Base-by-base conservation (phyloP, 2,113 vertebrate genomes). In the Nerophis ophidion region DNA sequence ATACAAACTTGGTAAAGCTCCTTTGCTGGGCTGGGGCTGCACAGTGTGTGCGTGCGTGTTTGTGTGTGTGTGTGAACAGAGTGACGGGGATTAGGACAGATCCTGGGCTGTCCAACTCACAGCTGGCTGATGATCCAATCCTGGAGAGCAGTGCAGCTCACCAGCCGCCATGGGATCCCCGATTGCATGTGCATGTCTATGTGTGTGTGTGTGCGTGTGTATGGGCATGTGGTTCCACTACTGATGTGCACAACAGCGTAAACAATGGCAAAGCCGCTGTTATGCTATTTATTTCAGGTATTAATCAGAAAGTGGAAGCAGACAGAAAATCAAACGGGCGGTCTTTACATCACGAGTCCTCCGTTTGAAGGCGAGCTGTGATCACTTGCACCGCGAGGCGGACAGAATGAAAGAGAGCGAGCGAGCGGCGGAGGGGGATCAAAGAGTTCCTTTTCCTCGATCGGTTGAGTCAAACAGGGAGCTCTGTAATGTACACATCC, bases 111-210 rank as follows among this genome's bases (percentile, higher is more conserved):
- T 87, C 89, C 87, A 87, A 84, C 80, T 84, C 90, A 90, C 90
- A 91, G 90, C 90, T 91, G 90, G 89, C 89, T 90, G 87, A 89
- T 90, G 87, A 91, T 91, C 90, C 90, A 81, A 87, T 86, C 80
- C 87, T 90, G 88, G 89, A 91, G 86, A 77, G 40, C 86, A 74
- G 80, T 61, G 60, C 84, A 77, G 81, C 72, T 66, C 84, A 84
- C 82, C 88, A 87, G 82, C 83, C 77, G 83, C 86, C 82, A 50
- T 73, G 83, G 86, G 89, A 89, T 77, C 77, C 79, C 63, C 65
- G 63, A 76, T 83, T 75, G 72, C 67, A 63, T 81, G 72, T 69
- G 74, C 81, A 81, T 71, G 79, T 86, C 74, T 79, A 79, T 74
- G 76, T 62, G 71, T 71, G 65, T 66, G 60, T 50, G 57, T 48